Evolutionary conservation across 2,797 vertebrate species (phyloP).

Genomic region (Gymnodraco acuticeps): DNA sequence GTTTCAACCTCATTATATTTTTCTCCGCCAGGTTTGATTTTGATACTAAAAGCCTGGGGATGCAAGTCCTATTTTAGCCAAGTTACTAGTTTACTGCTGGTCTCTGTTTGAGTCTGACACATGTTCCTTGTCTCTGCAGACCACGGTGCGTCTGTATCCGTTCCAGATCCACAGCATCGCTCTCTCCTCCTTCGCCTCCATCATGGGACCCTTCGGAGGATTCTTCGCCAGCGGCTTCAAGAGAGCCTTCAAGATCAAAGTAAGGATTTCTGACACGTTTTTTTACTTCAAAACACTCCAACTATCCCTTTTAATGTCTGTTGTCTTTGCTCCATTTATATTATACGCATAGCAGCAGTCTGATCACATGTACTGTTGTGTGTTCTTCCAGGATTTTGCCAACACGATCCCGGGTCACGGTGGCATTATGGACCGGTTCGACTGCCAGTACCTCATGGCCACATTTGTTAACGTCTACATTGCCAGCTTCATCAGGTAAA

Average conservation of each 20-base stretch:
- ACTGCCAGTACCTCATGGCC: slow-evolving; percentile 99
- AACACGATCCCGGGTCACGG: slow-evolving; percentile 98
- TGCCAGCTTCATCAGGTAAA: slow-evolving; percentile 97
- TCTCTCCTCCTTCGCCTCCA: slow-evolving; percentile 95
- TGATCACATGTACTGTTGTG: neutral
- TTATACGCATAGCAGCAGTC: neutral
- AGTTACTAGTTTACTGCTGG: neutral
- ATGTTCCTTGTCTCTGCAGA: slow-evolving; percentile 78
- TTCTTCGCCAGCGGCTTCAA: slow-evolving; percentile 99
- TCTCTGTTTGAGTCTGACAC: neutral
- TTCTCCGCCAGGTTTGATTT: no score
- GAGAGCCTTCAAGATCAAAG: slow-evolving; percentile 99
- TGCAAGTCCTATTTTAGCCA: no score
- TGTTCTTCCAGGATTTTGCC: slow-evolving; percentile 92
- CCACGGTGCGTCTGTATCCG: slow-evolving; percentile 92
- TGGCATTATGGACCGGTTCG: slow-evolving; percentile 98
- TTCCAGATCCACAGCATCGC: slow-evolving; percentile 99
- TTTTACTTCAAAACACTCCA: no score
- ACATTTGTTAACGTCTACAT: slow-evolving; percentile 99
- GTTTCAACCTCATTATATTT: no score
- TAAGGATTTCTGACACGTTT: slow-evolving; percentile 55
- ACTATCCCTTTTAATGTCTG: no score
- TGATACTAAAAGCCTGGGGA: no score
- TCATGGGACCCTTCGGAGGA: slow-evolving; percentile 96
- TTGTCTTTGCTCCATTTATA: neutral